Evolutionary conservation across 92 coral and sea anemone genomes (phyloP).

Genomic region (Actinostola sp.): DNA sequence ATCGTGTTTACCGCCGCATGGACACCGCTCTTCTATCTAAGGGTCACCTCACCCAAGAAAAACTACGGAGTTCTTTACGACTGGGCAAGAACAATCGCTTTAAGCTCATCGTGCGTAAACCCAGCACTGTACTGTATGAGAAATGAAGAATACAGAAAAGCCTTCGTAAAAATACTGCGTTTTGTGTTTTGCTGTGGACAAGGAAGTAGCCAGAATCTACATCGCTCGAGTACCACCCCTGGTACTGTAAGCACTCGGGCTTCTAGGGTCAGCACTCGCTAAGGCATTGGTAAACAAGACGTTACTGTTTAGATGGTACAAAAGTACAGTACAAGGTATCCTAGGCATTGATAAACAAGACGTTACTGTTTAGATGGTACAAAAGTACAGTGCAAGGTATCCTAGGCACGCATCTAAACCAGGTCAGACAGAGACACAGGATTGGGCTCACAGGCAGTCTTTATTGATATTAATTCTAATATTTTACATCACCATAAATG

Average conservation of each 20-base stretch:
- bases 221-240: neutral
- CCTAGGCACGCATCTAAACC: too few relatives aligned
- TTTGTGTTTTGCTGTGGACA: slow-evolving; percentile 12
- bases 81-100: slow-evolving; percentile 76
- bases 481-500: too few relatives aligned
- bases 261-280: too few relatives aligned
- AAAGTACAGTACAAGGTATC: too few relatives aligned
- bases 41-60: slow-evolving; percentile 72
- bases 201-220: neutral
- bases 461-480: too few relatives aligned
- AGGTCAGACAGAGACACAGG: too few relatives aligned
- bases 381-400: too few relatives aligned
- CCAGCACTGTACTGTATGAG: slow-evolving; percentile 78
- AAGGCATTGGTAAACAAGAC: too few relatives aligned
- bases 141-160: slow-evolving; percentile 67
- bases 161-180: slow-evolving; percentile 53
- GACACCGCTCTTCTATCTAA: slow-evolving; percentile 76
- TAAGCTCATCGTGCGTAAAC: slow-evolving; percentile 77
- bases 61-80: slow-evolving; percentile 79
- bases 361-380: too few relatives aligned
- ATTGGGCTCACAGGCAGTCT: too few relatives aligned
- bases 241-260: slow-evolving; percentile 13
- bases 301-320: too few relatives aligned
- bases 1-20: slow-evolving; percentile 74
- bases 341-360: too few relatives aligned